Evolutionary conservation across 2,888 invertebrate species (phyloP).

Genomic region (Yponomeuta cagnagella): DNA sequence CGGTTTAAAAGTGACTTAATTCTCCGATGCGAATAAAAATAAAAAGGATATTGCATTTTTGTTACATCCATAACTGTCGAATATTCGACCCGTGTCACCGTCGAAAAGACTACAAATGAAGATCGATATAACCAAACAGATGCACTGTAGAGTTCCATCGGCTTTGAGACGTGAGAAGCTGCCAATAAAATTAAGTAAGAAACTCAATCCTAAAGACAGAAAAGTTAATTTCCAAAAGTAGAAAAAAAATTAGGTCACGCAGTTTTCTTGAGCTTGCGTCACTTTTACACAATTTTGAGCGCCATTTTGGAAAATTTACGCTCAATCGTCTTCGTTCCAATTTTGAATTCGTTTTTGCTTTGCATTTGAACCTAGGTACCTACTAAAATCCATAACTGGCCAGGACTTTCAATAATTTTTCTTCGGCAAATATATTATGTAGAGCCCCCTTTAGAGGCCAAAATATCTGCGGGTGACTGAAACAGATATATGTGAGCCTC

Average conservation of each 20-base stretch:
- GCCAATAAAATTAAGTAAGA: not conserved
- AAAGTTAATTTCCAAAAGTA: not conserved
- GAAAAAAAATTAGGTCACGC: not conserved
- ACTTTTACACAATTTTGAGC: constrained; percentile 17
- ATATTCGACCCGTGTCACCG: too few relatives aligned
- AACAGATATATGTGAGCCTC: not conserved
- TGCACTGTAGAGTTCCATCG: too few relatives aligned
- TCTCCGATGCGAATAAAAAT: too few relatives aligned
- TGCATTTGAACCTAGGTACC: too few relatives aligned
- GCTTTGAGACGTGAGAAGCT: too few relatives aligned
- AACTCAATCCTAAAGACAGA: not conserved
- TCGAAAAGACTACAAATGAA: too few relatives aligned
- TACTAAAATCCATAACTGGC: too few relatives aligned
- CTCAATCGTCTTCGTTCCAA: constrained; percentile 23
- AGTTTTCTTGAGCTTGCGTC: not conserved
- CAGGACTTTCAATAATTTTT: not conserved
- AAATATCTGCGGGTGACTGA: not conserved
- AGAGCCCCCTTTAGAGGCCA: not conserved
- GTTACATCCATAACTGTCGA: too few relatives aligned
- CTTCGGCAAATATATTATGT: not conserved
- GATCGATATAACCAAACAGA: too few relatives aligned
- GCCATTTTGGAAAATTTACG: constrained; percentile 64
- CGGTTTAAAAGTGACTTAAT: too few relatives aligned
- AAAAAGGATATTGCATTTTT: too few relatives aligned
- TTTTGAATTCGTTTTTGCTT: constrained; percentile 15